These are phyloP conservation scores for Cydia strobilella DNA, from an alignment of 1,140 invertebrate genomes.

Conservation along the genomic window DNA sequence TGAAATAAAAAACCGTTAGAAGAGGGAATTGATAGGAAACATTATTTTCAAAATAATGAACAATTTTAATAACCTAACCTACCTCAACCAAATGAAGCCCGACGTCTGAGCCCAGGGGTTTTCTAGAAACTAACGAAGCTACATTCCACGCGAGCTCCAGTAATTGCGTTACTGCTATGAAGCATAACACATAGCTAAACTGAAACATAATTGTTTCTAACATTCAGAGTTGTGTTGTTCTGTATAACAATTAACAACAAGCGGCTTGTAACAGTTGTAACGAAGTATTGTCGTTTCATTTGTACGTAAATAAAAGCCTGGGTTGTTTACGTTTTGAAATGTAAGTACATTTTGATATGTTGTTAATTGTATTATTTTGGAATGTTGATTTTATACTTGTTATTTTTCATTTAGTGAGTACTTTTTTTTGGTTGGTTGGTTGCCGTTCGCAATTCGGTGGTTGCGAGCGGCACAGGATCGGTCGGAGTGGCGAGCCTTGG, in stretches of 20 bases:
- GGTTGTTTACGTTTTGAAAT: background rate
- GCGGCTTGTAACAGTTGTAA: background rate
- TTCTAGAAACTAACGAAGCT: conserved; percentile 18
- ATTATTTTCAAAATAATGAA: background rate
- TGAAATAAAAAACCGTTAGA: too few species aligned
- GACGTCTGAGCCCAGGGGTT: conserved; percentile 1
- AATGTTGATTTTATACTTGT: background rate
- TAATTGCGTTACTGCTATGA: conserved; percentile 16
- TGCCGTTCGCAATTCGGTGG: too few species aligned
- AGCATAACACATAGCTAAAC: conserved; percentile 1
- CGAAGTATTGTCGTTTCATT: conserved; percentile 8
- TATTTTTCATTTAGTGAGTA: background rate
- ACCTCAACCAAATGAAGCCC: background rate
- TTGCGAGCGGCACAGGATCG: too few species aligned
- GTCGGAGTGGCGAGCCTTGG: too few species aligned
- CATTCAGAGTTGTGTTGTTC: conserved; percentile 1
- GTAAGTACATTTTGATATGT: background rate
- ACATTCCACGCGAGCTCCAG: background rate
- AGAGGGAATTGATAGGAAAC: background rate
- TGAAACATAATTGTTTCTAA: conserved; percentile 8
- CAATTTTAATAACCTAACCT: background rate
- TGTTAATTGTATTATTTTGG: background rate
- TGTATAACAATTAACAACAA: conserved; percentile 8
- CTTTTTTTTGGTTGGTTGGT: too few species aligned
- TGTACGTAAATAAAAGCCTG: background rate